These are phyloP conservation scores for Oryctes rhinoceros DNA, from an alignment of 1,140 invertebrate species.

Conservation along the genomic window DNA sequence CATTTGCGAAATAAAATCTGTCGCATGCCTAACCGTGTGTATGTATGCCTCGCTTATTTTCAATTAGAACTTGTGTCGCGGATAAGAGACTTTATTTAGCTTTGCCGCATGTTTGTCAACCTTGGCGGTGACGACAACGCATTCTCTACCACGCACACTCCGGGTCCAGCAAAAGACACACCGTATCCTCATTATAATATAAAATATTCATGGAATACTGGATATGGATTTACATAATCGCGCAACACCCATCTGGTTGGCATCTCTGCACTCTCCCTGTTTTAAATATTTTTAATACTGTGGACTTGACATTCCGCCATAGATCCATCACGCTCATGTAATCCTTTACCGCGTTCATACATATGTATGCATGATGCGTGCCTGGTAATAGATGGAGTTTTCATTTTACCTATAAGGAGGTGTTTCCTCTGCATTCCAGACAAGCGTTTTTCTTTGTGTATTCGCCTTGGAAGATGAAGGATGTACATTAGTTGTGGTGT, in stretches of 20 bases:
- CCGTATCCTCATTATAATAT: background rate
- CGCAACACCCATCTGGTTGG: background rate
- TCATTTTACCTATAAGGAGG: background rate
- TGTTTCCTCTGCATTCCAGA: too few relatives aligned
- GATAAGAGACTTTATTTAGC: background rate
- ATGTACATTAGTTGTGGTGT: too few relatives aligned
- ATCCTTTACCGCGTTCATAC: background rate
- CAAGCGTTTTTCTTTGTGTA: too few relatives aligned
- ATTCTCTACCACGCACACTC: background rate
- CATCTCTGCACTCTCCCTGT: background rate
- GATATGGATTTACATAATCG: background rate
- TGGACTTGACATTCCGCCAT: background rate
- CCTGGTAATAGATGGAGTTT: too few relatives aligned
- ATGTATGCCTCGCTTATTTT: background rate
- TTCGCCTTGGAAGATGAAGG: too few relatives aligned
- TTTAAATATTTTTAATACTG: conserved; percentile 4
- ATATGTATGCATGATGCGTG: background rate
- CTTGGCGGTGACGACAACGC: conserved; percentile 2
- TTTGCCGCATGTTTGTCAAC: conserved; percentile 9
- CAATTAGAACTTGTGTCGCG: background rate
- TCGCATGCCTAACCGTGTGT: too few relatives aligned
- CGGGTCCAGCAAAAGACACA: background rate
- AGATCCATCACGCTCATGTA: background rate
- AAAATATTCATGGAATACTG: conserved; percentile 11
- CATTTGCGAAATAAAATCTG: too few relatives aligned